phyloP scores from a whole-genome alignment of 2,888 invertebrate genomes.

The Catotricha subobsoleta region DNA sequence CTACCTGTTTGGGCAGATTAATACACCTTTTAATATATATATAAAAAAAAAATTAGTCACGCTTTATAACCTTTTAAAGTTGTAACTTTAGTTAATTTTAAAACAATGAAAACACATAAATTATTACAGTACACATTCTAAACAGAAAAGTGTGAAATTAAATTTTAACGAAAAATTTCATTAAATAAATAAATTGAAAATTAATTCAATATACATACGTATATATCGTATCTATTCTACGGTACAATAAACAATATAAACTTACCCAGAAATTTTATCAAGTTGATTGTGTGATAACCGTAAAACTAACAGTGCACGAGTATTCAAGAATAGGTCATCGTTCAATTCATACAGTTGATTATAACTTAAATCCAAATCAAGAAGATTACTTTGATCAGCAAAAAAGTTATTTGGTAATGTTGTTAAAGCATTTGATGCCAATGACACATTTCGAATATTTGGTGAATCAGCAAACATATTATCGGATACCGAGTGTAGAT shows the following conservation, averaged over 20 bases:
- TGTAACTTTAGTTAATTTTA: too few species aligned
- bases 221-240: too few species aligned
- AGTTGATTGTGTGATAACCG: conserved; percentile 47
- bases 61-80: too few species aligned
- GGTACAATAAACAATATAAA: too few species aligned
- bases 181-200: neutral
- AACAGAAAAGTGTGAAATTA: too few species aligned
- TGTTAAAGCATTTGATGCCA: conserved; percentile 36
- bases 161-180: neutral
- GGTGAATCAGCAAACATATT: conserved; percentile 43
- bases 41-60: too few species aligned
- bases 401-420: conserved; percentile 43
- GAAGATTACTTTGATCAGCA: conserved; percentile 40
- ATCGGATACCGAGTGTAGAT: conserved; percentile 38
- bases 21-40: too few species aligned
- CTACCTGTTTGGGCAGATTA: too few species aligned
- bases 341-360: conserved; percentile 43
- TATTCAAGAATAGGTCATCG: conserved; percentile 37
- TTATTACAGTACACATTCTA: too few species aligned
- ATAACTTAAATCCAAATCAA: conserved; percentile 42
- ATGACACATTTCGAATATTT: conserved; percentile 38
- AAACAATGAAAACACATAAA: too few species aligned
- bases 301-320: conserved; percentile 37
- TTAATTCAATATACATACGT: too few species aligned
- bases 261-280: conserved; percentile 38